Percentiles rank a stretch among this genome's conserved stretches.
These are phyloP conservation scores for Xestia c-nigrum DNA, from an alignment of 2,888 invertebrate species.

Conservation along the genomic window DNA sequence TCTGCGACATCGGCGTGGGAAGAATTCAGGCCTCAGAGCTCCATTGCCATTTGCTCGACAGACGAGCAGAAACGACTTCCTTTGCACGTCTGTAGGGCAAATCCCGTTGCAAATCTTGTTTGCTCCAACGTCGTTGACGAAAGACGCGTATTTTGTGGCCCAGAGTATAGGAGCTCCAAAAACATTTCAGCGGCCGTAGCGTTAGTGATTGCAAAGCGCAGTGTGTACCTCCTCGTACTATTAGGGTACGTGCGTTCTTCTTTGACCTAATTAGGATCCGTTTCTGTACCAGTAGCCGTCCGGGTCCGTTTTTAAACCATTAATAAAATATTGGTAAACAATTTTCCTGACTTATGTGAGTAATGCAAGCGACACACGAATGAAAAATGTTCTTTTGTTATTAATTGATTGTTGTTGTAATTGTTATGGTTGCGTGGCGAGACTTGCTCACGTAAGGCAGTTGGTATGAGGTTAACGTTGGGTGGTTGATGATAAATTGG, in stretches of 20 bases:
- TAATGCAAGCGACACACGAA: conserved; percentile 47
- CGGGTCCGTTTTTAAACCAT: conserved; percentile 22
- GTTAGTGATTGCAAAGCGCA: conserved; percentile 61
- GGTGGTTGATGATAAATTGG: conserved; percentile 53
- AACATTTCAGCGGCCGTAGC: conserved; percentile 28
- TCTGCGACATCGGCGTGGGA: too few species aligned
- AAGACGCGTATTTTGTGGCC: neutral
- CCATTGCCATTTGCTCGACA: neutral
- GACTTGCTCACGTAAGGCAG: conserved; percentile 57
- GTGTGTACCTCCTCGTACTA: conserved; percentile 37
- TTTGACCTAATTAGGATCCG: conserved; percentile 14
- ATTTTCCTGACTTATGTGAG: conserved; percentile 52
- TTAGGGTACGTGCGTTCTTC: conserved; percentile 4
- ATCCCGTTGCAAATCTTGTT: neutral
- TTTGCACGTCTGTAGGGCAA: neutral
- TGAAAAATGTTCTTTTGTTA: conserved; percentile 22
- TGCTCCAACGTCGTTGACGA: neutral
- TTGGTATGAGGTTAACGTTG: conserved; percentile 37
- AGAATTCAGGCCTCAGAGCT: neutral
- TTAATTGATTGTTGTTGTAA: conserved; percentile 37
- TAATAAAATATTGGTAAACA: conserved; percentile 13
- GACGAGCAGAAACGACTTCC: neutral
- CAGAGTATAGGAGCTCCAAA: conserved; percentile 16
- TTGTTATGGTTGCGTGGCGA: conserved; percentile 53
- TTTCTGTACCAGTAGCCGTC: conserved; percentile 13